A percentile compares a stretch with the other conserved stretches of the same genome.
Conservation (phyloP, 2,888 invertebrate species). For the Troides helena region DNA sequence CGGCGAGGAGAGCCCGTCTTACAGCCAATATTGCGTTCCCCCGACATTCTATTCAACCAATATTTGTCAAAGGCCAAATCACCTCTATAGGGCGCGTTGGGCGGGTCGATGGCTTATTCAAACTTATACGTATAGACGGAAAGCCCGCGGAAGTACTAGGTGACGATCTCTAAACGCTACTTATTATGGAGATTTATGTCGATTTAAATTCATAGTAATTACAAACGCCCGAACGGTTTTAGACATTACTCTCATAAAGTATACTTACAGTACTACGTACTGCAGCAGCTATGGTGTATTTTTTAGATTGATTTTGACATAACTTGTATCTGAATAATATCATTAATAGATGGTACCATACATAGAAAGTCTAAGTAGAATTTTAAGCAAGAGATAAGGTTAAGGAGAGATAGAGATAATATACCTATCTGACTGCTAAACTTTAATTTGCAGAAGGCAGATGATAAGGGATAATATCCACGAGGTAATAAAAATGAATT, state of each 20-base stretch:
- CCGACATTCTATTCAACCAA: conserved; percentile 60
- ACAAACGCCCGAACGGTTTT: background rate
- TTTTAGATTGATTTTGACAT: background rate
- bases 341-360: too few relatives aligned
- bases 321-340: too few relatives aligned
- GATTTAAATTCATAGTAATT: background rate
- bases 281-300: background rate
- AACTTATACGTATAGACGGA: conserved; percentile 8
- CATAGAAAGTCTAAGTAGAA: too few relatives aligned
- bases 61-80: conserved; percentile 67
- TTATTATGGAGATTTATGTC: conserved; percentile 14
- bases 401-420: too few relatives aligned
- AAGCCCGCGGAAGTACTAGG: conserved; percentile 9
- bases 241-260: too few relatives aligned
- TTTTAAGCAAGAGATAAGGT: too few relatives aligned
- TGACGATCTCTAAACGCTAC: conserved; percentile 13
- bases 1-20: conserved; percentile 43
- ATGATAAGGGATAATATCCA: too few relatives aligned
- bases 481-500: too few relatives aligned
- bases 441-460: too few relatives aligned
- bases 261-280: background rate
- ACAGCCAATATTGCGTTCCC: conserved; percentile 50
- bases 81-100: conserved; percentile 41
- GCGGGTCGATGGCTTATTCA: conserved; percentile 20
- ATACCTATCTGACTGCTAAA: too few relatives aligned